Evolutionary conservation across 2,797 vertebrate genomes (phyloP).

Genomic region (Leuciscus waleckii): DNA sequence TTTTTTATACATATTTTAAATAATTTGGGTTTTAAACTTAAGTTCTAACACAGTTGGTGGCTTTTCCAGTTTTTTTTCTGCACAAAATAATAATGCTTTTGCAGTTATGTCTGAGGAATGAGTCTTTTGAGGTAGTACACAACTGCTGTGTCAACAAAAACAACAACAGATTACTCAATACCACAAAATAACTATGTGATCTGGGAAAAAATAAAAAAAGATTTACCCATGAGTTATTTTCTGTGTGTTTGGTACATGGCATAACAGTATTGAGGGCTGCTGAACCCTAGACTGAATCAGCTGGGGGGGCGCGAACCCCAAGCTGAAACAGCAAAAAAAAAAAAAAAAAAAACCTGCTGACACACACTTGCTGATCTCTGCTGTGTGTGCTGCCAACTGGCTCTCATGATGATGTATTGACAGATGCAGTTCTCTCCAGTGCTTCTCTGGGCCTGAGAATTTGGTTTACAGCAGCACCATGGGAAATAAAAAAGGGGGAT

Average conservation of each 20-base stretch:
- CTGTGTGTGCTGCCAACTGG: slow-evolving; percentile 70
- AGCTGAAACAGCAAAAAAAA: too few relatives aligned
- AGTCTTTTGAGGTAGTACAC: slow-evolving; percentile 55
- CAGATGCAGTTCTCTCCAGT: slow-evolving; percentile 68
- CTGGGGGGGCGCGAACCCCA: too few relatives aligned
- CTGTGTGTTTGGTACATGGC: slow-evolving; percentile 62
- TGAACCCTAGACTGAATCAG: slow-evolving; percentile 10
- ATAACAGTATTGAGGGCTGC: not conserved
- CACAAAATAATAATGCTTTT: slow-evolving; percentile 58
- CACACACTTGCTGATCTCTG: slow-evolving; percentile 64
- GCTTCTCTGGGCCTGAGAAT: slow-evolving; percentile 65
- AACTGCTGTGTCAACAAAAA: slow-evolving; percentile 68
- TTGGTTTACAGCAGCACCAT: slow-evolving; percentile 58
- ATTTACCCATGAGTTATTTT: slow-evolving; percentile 32
- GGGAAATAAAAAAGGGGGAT: slow-evolving; percentile 74
- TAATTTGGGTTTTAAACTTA: not conserved
- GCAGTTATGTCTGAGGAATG: slow-evolving; percentile 64
- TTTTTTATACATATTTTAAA: not conserved
- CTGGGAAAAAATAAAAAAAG: not conserved
- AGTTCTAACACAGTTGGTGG: not conserved
- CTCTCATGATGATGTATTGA: slow-evolving; percentile 78
- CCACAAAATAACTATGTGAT: slow-evolving; percentile 50
- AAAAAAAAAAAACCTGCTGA: slow-evolving; percentile 68
- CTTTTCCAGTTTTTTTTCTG: not conserved
- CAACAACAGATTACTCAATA: slow-evolving; percentile 52